phyloP scores from a whole-genome alignment of 2,888 invertebrate genomes.

The Miltochrista miniata region DNA sequence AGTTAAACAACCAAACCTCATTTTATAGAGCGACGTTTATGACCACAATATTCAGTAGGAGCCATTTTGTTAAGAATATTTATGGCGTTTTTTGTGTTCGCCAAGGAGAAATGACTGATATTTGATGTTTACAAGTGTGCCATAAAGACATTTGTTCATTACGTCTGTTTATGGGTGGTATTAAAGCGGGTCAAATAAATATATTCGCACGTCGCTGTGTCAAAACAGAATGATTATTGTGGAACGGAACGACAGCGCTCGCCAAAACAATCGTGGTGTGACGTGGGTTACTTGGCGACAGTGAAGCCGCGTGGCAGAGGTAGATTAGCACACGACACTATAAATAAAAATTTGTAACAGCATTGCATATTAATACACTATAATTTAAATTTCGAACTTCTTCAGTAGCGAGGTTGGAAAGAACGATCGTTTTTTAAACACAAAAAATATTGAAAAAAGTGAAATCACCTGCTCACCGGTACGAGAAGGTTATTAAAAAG shows the following conservation, averaged over 20 bases:
- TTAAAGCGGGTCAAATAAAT: conserved; percentile 63
- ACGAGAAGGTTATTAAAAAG: conserved; percentile 80
- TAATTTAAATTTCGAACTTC: conserved; percentile 78
- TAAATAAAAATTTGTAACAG: conserved; percentile 71
- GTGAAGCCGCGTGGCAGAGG: conserved; percentile 23
- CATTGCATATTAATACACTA: conserved; percentile 76
- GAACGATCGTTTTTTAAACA: conserved; percentile 52
- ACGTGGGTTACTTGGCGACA: conserved; percentile 24
- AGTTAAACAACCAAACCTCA: conserved; percentile 76
- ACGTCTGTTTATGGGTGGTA: conserved; percentile 65
- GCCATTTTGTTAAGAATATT: conserved; percentile 79
- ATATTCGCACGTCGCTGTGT: conserved; percentile 68
- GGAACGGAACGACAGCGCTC: conserved; percentile 34
- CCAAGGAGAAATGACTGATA: conserved; percentile 71
- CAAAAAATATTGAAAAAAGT: conserved; percentile 55
- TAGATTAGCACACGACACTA: conserved; percentile 52
- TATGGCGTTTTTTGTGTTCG: conserved; percentile 74
- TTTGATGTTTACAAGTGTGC: conserved; percentile 78
- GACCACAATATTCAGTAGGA: conserved; percentile 80
- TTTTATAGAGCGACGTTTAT: conserved; percentile 77
- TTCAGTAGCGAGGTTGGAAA: conserved; percentile 71
- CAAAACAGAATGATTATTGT: conserved; percentile 56
- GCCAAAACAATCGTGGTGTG: conserved; percentile 43
- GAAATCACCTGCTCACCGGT: conserved; percentile 71
- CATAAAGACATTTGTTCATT: conserved; percentile 79